A percentile compares a stretch with the other conserved stretches of the same genome.
These are phyloP conservation scores for Didymodactylos carnosus DNA, from an alignment of 2,888 invertebrate species.

Conservation along the genomic window DNA sequence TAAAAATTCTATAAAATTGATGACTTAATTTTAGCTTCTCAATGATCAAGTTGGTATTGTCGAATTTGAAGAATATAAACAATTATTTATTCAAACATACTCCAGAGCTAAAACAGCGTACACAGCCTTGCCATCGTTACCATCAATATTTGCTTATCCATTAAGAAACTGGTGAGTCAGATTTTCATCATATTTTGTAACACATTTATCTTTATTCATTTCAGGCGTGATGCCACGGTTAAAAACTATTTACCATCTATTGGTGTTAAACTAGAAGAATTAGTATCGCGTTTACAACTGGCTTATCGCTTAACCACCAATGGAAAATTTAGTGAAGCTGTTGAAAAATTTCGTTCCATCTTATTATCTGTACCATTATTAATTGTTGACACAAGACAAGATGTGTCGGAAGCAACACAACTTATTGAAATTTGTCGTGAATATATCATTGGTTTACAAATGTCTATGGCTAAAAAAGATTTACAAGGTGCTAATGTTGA, in stretches of 20 bases:
- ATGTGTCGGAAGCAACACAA: slow-evolving; percentile 71
- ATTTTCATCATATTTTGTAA: too few relatives aligned
- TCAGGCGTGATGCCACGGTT: background rate
- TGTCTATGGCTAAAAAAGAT: slow-evolving; percentile 71
- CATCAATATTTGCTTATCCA: slow-evolving; percentile 58
- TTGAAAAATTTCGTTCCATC: slow-evolving; percentile 60
- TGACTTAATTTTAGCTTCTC: too few relatives aligned
- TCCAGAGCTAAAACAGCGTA: slow-evolving; percentile 54
- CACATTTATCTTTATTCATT: too few relatives aligned
- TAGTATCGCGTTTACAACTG: slow-evolving; percentile 59
- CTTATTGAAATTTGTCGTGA: slow-evolving; percentile 72
- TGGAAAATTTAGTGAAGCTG: slow-evolving; percentile 81
- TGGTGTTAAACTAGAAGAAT: slow-evolving; percentile 56
- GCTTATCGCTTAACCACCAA: slow-evolving; percentile 84
- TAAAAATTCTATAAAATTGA: too few relatives aligned
- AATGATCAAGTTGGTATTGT: slow-evolving; percentile 54
- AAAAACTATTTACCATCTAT: slow-evolving; percentile 69
- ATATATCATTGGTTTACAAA: slow-evolving; percentile 69
- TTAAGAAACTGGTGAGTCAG: slow-evolving; percentile 54
- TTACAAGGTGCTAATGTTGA: slow-evolving; percentile 66
- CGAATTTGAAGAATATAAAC: slow-evolving; percentile 60
- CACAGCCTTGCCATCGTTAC: slow-evolving; percentile 54
- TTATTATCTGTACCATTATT: slow-evolving; percentile 63
- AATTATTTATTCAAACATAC: slow-evolving; percentile 55
- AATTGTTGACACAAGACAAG: slow-evolving; percentile 70